Conservation (phyloP, 1,140 invertebrate genomes). For the Bombus sibiricus region DNA sequence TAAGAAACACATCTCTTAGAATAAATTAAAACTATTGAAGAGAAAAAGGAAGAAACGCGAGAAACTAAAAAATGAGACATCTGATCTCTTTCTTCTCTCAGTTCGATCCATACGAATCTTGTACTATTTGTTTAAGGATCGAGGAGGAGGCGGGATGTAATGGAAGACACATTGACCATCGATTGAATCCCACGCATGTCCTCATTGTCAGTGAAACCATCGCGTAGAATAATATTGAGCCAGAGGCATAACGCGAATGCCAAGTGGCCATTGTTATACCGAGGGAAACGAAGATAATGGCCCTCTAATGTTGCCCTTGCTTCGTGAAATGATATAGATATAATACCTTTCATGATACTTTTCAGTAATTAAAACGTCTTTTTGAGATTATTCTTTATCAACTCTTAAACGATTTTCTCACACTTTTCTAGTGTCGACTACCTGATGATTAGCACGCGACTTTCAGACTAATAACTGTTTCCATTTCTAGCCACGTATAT, state of each 20-base stretch:
- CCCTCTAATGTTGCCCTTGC: constrained; percentile 49
- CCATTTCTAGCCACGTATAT: too few relatives aligned
- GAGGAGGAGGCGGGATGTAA: constrained; percentile 20
- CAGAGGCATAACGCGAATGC: constrained; percentile 55
- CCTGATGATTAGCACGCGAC: too few relatives aligned
- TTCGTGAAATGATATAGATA: constrained; percentile 35
- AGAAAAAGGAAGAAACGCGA: too few relatives aligned
- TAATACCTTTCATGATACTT: too few relatives aligned
- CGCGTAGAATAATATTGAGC: constrained; percentile 60
- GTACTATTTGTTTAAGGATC: constrained; percentile 12
- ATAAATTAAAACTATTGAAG: too few relatives aligned
- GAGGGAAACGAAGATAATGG: constrained; percentile 60
- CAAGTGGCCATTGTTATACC: constrained; percentile 64
- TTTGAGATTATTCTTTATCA: too few relatives aligned
- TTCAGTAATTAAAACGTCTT: too few relatives aligned
- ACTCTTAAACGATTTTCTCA: too few relatives aligned
- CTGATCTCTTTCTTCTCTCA: neutral
- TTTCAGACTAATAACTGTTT: too few relatives aligned
- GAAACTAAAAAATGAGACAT: too few relatives aligned
- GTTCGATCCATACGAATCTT: neutral
- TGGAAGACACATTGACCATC: constrained; percentile 54
- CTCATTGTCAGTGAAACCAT: constrained; percentile 37
- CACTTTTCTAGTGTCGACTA: too few relatives aligned
- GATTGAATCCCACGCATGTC: constrained; percentile 62
- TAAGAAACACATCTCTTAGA: too few relatives aligned